Evolutionary conservation across 2,888 invertebrate species (phyloP).

Genomic region (Apantesis nais): DNA sequence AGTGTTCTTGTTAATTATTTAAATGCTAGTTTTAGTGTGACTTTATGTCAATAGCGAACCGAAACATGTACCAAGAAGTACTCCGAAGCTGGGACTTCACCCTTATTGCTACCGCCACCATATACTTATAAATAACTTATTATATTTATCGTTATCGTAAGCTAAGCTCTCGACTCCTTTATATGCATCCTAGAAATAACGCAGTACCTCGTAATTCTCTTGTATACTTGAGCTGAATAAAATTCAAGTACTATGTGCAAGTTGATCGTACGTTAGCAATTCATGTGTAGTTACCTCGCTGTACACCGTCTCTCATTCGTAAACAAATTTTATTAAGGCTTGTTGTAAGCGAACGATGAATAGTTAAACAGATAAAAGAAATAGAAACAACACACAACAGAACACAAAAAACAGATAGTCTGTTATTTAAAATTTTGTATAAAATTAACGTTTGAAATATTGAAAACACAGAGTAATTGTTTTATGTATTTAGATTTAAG

Average conservation of each 20-base stretch:
- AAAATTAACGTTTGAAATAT: too few species aligned
- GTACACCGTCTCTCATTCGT: slow-evolving; percentile 70
- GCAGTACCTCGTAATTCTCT: background rate
- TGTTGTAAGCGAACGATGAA: slow-evolving; percentile 72
- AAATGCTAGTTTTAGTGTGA: too few species aligned
- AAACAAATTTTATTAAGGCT: slow-evolving; percentile 76
- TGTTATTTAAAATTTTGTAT: too few species aligned
- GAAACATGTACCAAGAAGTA: too few species aligned
- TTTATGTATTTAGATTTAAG: background rate
- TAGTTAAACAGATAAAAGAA: slow-evolving; percentile 65
- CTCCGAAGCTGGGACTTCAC: too few species aligned
- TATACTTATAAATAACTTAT: background rate
- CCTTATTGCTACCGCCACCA: too few species aligned
- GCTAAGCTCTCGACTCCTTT: background rate
- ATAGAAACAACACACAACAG: too few species aligned
- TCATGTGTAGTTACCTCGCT: slow-evolving; percentile 58
- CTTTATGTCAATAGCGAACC: too few species aligned
- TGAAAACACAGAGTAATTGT: too few species aligned
- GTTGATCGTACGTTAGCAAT: slow-evolving; percentile 63
- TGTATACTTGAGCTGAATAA: slow-evolving; percentile 34
- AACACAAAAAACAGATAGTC: too few species aligned
- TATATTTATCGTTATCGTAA: background rate
- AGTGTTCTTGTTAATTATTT: too few species aligned
- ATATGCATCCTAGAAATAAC: background rate
- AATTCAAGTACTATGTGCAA: slow-evolving; percentile 41